Percentiles rank a stretch among this genome's conserved stretches.
phyloP scores from a whole-genome alignment of 2,113 vertebrate species.

The Anser cygnoides region DNA sequence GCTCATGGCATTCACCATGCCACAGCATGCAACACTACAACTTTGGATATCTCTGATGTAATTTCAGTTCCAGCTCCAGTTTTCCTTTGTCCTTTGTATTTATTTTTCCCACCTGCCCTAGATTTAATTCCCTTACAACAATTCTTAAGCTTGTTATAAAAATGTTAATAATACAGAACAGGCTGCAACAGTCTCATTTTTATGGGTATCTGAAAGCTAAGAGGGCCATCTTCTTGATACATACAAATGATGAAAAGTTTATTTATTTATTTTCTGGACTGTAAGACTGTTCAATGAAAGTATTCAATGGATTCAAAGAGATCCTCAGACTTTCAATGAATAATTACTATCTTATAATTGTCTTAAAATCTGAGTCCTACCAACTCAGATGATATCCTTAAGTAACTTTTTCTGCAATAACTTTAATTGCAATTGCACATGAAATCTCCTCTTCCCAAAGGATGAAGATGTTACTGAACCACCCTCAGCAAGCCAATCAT shows the following conservation, averaged over 20 bases:
- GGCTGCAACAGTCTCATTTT: background rate
- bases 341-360: background rate
- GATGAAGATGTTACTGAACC: background rate
- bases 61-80: background rate
- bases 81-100: background rate
- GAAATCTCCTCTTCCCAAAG: background rate
- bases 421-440: background rate
- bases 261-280: no score
- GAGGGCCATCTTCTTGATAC: background rate
- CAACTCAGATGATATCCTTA: background rate
- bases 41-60: background rate
- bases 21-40: background rate
- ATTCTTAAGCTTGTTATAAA: background rate
- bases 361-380: background rate
- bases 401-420: background rate
- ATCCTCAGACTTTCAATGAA: background rate
- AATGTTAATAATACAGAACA: background rate
- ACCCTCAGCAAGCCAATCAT: accelerated
- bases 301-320: background rate
- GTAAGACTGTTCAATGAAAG: background rate
- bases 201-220: background rate
- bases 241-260: background rate
- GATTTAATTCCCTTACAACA: background rate
- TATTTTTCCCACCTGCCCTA: background rate
- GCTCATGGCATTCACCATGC: background rate